Evolutionary conservation across 2,113 vertebrate genomes (phyloP), one percentile per base, ranked within the genome.

Genomic region (Cacatua alba): DNA sequence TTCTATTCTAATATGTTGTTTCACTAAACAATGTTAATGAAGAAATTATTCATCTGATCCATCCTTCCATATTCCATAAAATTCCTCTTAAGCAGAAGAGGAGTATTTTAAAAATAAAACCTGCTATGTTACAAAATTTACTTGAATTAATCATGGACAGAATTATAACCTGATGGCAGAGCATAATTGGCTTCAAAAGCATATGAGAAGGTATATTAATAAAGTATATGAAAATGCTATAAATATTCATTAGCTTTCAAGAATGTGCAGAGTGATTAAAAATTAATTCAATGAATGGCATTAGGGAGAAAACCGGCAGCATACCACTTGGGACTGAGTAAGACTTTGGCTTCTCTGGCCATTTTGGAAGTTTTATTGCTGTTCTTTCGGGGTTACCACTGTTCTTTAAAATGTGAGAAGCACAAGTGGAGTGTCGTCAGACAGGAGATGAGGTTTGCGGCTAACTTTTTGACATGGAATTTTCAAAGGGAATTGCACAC

Each of bases 161-260:
- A 89, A 93, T 89, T 74, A 59, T 64, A 94, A 92, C 55, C 33
- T 83, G 49, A 86, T 55, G 82, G 75, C n/a, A 93, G 41, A 82
- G 49, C n/a, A 33, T 51, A 91, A 95, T 44, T 92, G 78, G 18
- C 82, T 92, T 77, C 29, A 82, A 41, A 90, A 82, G 35, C 16
- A 9, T 43, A 82, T 39, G n/a, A 92, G 74, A 39, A 91, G 44
- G 29, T 89, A 81, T 67, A 92, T 92, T 93, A 96, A 96, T 93
- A 87, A 96, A 88, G 64, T 82, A 59, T 77, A 84, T 69, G 68
- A 77, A 90, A 95, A 84, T 63, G 39, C 77, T 87, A 14, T 94
- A 78, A 96, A 92, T 93, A 94, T 93, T 87, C 39, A 89, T 84
- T 90, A 94, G 69, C 69, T 93, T 88, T 88, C 43, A 93, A 71